Evolutionary conservation across 2,888 invertebrate species (phyloP).

Genomic region (Ellobium chinense): DNA sequence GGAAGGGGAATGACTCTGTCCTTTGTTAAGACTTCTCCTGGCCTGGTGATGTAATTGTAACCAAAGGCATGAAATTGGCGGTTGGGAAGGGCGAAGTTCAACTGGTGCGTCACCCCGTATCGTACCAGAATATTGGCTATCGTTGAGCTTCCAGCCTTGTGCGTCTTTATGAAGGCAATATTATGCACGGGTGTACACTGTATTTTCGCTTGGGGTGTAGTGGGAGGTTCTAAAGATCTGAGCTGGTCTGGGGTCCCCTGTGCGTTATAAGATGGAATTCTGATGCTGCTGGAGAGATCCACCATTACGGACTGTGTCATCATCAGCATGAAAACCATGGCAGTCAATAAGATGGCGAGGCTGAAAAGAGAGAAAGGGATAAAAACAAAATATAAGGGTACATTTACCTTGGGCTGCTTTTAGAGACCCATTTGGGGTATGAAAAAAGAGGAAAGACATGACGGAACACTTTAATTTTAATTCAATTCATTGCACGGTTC

Average conservation of each 20-base stretch:
- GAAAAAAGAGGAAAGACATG: no score
- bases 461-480: no score
- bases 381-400: no score
- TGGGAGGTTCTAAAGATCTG: no score
- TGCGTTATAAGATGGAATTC: no score
- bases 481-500: no score
- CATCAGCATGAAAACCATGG: constrained; percentile 3
- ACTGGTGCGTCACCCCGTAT: constrained; percentile 54
- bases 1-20: constrained; percentile 61
- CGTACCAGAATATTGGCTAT: constrained; percentile 66
- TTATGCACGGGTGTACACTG: constrained; percentile 25
- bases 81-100: constrained; percentile 65
- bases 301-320: not conserved
- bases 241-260: no score
- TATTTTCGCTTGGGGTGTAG: not conserved
- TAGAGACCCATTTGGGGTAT: no score
- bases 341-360: not conserved
- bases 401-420: no score
- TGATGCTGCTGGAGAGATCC: not conserved
- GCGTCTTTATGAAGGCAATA: constrained; percentile 59
- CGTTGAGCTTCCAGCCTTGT: constrained; percentile 70
- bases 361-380: not conserved
- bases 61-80: constrained; percentile 38
- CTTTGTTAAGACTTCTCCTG: constrained; percentile 51
- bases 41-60: constrained; percentile 53